Percentiles rank a stretch among this genome's conserved stretches.
Evolutionary conservation across 35 echinoderm and acorn worm genomes (phyloP).

Genomic region (Chiridota heheva): DNA sequence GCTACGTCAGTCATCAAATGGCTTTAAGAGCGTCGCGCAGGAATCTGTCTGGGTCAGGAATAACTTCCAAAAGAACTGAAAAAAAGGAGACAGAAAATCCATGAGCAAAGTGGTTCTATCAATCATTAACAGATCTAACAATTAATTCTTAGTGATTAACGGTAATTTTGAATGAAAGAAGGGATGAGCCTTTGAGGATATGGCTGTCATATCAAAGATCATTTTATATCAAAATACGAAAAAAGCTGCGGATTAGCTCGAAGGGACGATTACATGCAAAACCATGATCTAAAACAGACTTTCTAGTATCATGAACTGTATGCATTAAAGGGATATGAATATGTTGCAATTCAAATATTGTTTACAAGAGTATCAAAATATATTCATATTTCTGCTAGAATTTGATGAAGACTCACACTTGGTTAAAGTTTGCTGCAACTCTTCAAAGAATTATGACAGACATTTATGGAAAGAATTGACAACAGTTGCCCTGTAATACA

Average conservation of each 20-base stretch:
- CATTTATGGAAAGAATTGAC: too few species aligned
- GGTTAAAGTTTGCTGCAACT: too few species aligned
- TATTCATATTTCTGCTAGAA: too few species aligned
- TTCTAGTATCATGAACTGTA: too few species aligned
- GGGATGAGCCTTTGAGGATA: not conserved
- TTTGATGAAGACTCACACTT: too few species aligned
- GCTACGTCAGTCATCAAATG: constrained; percentile 58
- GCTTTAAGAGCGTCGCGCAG: constrained; percentile 70
- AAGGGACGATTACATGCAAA: too few species aligned
- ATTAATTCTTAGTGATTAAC: not conserved
- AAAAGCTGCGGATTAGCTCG: not conserved
- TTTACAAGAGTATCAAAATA: too few species aligned
- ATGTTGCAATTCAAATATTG: too few species aligned
- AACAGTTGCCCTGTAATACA: too few species aligned
- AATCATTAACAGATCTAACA: not conserved
- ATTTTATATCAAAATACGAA: not conserved
- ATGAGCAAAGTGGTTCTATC: not conserved
- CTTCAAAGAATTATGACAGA: too few species aligned
- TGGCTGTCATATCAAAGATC: not conserved
- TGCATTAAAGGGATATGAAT: too few species aligned
- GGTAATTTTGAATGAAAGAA: not conserved
- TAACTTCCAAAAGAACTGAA: constrained; percentile 79
- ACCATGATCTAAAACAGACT: too few species aligned
- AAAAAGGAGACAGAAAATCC: constrained; percentile 9
- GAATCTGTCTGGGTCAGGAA: constrained; percentile 81